Evolutionary conservation across 2,113 vertebrate species (phyloP).

Genomic region (Oryzias melastigma): DNA sequence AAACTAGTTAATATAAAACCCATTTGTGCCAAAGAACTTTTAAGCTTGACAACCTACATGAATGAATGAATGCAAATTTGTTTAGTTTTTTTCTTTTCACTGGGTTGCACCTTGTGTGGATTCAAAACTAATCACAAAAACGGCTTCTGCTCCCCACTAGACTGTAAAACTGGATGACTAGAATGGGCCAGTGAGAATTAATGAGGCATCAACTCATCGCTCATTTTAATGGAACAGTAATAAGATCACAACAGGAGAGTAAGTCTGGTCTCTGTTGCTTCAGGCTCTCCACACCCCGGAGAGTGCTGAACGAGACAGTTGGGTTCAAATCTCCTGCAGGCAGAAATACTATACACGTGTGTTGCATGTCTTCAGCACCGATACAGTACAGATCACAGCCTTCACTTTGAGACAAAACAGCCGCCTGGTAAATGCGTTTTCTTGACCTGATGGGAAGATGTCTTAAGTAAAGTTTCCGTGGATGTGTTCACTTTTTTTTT

Average conservation of each 20-base stretch:
- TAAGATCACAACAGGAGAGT: background rate
- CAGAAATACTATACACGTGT: constrained; percentile 24
- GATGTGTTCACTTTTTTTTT: background rate
- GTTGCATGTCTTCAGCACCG: constrained; percentile 25
- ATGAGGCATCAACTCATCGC: background rate
- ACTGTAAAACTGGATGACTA: no score
- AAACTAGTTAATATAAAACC: no score
- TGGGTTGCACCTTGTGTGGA: no score
- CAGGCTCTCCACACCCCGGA: constrained; percentile 6
- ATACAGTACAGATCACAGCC: constrained; percentile 50
- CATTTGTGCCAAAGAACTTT: no score
- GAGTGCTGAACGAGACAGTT: constrained; percentile 13
- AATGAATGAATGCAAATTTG: no score
- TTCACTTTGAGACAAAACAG: background rate
- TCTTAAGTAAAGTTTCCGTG: background rate
- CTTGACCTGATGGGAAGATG: background rate
- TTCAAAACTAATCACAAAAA: background rate
- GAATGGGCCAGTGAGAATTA: background rate
- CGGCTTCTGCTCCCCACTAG: background rate
- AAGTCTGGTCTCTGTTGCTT: background rate
- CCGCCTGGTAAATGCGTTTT: background rate
- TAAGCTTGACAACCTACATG: no score
- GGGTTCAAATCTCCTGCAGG: constrained; percentile 35
- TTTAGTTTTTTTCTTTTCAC: no score
- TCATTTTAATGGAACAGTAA: background rate